These are phyloP conservation scores for Pampus argenteus DNA, from an alignment of 2,797 vertebrate genomes.

Conservation along the genomic window DNA sequence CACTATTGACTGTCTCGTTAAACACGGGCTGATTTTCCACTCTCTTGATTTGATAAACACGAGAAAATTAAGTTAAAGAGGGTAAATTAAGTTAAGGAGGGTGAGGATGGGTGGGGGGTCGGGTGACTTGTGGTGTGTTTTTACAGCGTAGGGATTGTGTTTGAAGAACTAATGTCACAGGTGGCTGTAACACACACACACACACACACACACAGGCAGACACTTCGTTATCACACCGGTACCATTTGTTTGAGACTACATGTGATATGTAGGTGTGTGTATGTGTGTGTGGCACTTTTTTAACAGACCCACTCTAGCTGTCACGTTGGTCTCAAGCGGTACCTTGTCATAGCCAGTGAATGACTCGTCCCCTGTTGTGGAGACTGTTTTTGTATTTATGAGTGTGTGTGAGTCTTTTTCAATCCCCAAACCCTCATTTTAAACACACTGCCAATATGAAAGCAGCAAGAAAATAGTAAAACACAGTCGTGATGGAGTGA, in stretches of 20 bases:
- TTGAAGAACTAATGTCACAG: constrained; percentile 22
- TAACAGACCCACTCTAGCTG: constrained; percentile 43
- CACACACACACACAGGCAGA: constrained; percentile 3
- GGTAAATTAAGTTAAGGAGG: constrained; percentile 19
- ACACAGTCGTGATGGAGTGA: not conserved
- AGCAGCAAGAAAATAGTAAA: constrained; percentile 19
- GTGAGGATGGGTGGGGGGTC: not conserved
- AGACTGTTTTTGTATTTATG: constrained; percentile 15
- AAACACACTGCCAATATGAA: not conserved
- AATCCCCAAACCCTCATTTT: constrained; percentile 3
- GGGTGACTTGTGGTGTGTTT: not conserved
- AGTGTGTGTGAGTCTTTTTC: constrained; percentile 12
- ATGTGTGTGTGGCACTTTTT: constrained; percentile 12
- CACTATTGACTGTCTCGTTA: constrained; percentile 54
- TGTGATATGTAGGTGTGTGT: constrained; percentile 33
- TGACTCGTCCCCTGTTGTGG: not conserved
- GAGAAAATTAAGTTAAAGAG: constrained; percentile 55
- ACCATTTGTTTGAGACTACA: constrained; percentile 18
- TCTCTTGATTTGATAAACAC: constrained; percentile 62
- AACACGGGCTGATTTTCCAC: constrained; percentile 47
- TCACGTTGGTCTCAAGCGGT: constrained; percentile 37
- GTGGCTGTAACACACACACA: constrained; percentile 14
- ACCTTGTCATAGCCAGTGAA: constrained; percentile 42
- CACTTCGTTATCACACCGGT: constrained; percentile 6
- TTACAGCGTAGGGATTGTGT: not conserved